A percentile compares a stretch with the other conserved stretches of the same genome.
phyloP scores from a whole-genome alignment of 2,797 vertebrate species.

The Lycodopsis pacificus region DNA sequence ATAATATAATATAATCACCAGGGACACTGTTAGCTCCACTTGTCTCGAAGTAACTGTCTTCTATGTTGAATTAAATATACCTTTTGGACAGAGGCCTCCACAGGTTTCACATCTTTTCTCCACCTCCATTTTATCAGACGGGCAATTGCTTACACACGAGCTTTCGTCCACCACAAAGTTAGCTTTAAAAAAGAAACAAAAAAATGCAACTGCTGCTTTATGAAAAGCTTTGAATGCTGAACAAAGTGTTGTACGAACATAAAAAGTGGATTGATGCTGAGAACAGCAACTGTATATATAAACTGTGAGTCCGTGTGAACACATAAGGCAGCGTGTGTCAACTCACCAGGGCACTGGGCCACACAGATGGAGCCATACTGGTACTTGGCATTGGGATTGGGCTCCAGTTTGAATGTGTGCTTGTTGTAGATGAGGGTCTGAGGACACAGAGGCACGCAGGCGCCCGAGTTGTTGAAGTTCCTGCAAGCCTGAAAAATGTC shows the following conservation, averaged over 20 bases:
- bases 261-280: not conserved
- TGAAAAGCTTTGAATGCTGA: not conserved
- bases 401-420: conserved; percentile 92
- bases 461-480: conserved; percentile 94
- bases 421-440: conserved; percentile 94
- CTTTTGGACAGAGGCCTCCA: conserved; percentile 93
- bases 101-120: conserved; percentile 93
- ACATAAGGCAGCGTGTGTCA: not conserved
- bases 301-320: not conserved
- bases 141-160: conserved; percentile 94
- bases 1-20: not conserved
- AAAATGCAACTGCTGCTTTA: not conserved
- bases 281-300: not conserved
- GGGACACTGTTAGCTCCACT: not conserved
- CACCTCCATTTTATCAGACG: conserved; percentile 92
- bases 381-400: conserved; percentile 94
- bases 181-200: conserved; percentile 72
- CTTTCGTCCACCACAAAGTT: conserved; percentile 95
- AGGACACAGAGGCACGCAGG: conserved; percentile 92
- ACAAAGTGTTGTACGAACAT: not conserved
- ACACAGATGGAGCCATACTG: conserved; percentile 96
- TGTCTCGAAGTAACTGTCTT: not conserved
- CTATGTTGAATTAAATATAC: conserved; percentile 68
- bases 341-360: conserved; percentile 93
- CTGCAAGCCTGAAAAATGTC: conserved; percentile 87